Percentiles rank a stretch among this genome's conserved stretches.
Evolutionary conservation across 2,113 vertebrate genomes (phyloP).

Genomic region (Phyllopteryx taeniolatus): DNA sequence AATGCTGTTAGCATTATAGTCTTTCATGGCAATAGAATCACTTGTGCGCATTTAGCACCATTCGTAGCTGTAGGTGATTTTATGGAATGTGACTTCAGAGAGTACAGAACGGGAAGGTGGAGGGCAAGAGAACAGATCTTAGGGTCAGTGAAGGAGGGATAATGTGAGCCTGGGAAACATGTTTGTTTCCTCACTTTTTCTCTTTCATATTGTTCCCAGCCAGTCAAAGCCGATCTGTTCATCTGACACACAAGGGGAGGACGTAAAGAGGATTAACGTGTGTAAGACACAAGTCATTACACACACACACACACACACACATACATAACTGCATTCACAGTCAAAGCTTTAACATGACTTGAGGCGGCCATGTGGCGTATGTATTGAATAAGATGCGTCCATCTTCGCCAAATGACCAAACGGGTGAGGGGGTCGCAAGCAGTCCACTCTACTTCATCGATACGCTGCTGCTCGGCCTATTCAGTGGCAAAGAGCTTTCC

Average conservation of each 20-base stretch:
- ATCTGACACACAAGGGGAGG: conserved; percentile 44
- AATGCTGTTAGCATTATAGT: neutral
- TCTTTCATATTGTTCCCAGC: conserved; percentile 49
- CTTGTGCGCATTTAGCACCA: neutral
- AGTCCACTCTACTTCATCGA: conserved; percentile 54
- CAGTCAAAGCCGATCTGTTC: conserved; percentile 65
- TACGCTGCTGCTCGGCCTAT: conserved; percentile 51
- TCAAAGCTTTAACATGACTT: conserved; percentile 34
- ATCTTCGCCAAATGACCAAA: conserved; percentile 61
- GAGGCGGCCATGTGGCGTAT: conserved; percentile 35
- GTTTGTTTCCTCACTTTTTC: conserved; percentile 61
- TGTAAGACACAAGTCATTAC: conserved; percentile 56
- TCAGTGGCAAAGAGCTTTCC: conserved; percentile 63
- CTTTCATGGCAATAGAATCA: neutral
- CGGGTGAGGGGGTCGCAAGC: conserved; percentile 45
- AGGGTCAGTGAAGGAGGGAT: conserved; percentile 65
- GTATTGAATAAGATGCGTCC: conserved; percentile 62
- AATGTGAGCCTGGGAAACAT: conserved; percentile 72
- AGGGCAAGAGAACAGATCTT: conserved; percentile 46
- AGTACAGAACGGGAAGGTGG: conserved; percentile 11
- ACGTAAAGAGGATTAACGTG: conserved; percentile 70
- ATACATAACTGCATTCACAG: conserved; percentile 9
- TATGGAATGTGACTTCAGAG: conserved; percentile 54
- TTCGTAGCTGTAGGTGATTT: conserved; percentile 18
- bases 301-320: neutral